Evolutionary conservation across 2,113 vertebrate genomes (phyloP), one percentile per base, ranked within the genome.

Genomic region (Hydropotes inermis): DNA sequence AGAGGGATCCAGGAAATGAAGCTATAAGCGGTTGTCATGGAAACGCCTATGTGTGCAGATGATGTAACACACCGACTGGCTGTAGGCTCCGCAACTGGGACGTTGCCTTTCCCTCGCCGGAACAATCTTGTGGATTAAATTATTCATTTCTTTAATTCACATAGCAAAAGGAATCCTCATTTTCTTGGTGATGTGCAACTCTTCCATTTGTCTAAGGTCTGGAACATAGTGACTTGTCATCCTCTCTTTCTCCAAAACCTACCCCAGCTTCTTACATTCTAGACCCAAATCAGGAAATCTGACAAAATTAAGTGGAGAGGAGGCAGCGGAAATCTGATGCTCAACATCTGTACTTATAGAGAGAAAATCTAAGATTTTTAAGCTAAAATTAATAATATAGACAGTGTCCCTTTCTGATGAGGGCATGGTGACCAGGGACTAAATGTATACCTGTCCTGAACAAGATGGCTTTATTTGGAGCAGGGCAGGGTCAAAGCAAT

Each of bases 1-100:
- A 98, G 98, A 98, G 99, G 99, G 98, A 99, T 98, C 98, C 98
- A 97, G 98, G 99, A 98, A 99, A 98, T 98, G 98, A 98, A 98
- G 98, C 98, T 98, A 98, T 98, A 96, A 99, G 99, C 98, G 87
- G 99, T 98, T 99, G 98, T 98, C 98, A 99, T 98, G 98, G 99
- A 98, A 98, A 99, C 98, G 98, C 98, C 97, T 98, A 96, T 98
- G 98, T 98, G 98, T 97, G 98, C 97, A 98, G 98, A 98, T 99
- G 98, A 98, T 98, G 98, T 98, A 97, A 97, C 98, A 98, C 98
- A 94, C 97, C 98, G 98, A 96, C 98, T 93, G 97, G 97, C 98
- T 98, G 98, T 87, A 97, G 97, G 97, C 97, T 97, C 87, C 78
- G 64, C 98, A 98, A 98, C 96, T 98, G 97, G 98, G 98, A 98